A percentile compares a stretch with the other conserved stretches of the same genome.
phyloP scores from a whole-genome alignment of 1,140 invertebrate genomes.

The Aphidius ervi region DNA sequence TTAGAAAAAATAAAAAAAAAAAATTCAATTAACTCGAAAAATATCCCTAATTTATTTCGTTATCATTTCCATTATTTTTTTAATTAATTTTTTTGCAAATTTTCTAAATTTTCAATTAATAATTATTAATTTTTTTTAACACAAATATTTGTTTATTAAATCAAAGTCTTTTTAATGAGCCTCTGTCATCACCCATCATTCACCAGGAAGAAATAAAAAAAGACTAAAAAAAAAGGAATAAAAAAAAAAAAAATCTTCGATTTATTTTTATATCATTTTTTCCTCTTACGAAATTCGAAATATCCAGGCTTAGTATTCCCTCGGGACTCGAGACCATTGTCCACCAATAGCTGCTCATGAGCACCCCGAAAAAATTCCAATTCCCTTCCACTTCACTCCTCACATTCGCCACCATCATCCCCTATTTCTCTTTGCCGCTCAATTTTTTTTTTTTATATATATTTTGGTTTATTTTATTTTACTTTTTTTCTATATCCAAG shows the following conservation, averaged over 20 bases:
- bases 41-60: no score
- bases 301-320: constrained; percentile 1
- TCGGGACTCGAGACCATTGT: constrained; percentile 22
- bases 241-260: no score
- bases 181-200: no score
- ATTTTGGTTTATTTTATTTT: neutral
- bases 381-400: constrained; percentile 16
- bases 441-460: neutral
- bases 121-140: no score
- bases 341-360: constrained; percentile 25
- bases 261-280: neutral
- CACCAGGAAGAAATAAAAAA: no score
- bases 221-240: no score
- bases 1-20: neutral
- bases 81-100: no score
- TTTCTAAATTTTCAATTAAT: no score
- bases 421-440: neutral
- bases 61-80: no score
- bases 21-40: neutral
- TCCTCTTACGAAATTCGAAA: neutral
- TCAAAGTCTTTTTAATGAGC: no score
- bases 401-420: constrained; percentile 17
- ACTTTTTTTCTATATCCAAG: constrained; percentile 4
- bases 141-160: no score
- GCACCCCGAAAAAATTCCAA: constrained; percentile 15